phyloP scores from a whole-genome alignment of 2,113 vertebrate species.

The Buteo buteo region DNA sequence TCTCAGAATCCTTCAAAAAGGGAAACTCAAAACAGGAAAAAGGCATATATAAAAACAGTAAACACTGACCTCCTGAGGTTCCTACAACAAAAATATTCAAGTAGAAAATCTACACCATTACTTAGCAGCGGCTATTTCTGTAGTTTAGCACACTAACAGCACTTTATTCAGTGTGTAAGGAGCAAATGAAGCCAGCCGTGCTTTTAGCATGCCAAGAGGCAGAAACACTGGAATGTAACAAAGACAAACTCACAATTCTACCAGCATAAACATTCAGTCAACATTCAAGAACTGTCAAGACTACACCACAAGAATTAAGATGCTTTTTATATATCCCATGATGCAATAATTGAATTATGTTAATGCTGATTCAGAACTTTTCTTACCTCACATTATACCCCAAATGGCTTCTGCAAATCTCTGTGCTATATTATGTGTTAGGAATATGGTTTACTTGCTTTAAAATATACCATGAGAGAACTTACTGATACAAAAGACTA shows the following conservation, averaged over 20 bases:
- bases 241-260: constrained; percentile 77
- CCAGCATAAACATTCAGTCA: constrained; percentile 77
- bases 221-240: constrained; percentile 92
- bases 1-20: too few species aligned
- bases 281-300: constrained; percentile 81
- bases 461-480: constrained; percentile 23
- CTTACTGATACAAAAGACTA: neutral
- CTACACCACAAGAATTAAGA: constrained; percentile 74
- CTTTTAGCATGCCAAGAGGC: constrained; percentile 82
- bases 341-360: constrained; percentile 72
- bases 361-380: constrained; percentile 66
- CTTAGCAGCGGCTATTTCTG: constrained; percentile 87
- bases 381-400: constrained; percentile 64
- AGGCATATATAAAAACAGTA: too few species aligned
- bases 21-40: too few species aligned
- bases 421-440: constrained; percentile 47
- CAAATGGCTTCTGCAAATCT: constrained; percentile 74
- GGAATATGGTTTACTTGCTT: constrained; percentile 41
- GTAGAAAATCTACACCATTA: constrained; percentile 88
- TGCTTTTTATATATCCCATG: constrained; percentile 90
- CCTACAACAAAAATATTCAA: constrained; percentile 92
- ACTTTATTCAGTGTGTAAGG: constrained; percentile 74
- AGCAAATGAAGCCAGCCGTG: constrained; percentile 72
- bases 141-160: constrained; percentile 83
- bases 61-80: constrained; percentile 70